Conservation (phyloP, 2,797 vertebrate genomes). For the Podarcis lilfordi region DNA sequence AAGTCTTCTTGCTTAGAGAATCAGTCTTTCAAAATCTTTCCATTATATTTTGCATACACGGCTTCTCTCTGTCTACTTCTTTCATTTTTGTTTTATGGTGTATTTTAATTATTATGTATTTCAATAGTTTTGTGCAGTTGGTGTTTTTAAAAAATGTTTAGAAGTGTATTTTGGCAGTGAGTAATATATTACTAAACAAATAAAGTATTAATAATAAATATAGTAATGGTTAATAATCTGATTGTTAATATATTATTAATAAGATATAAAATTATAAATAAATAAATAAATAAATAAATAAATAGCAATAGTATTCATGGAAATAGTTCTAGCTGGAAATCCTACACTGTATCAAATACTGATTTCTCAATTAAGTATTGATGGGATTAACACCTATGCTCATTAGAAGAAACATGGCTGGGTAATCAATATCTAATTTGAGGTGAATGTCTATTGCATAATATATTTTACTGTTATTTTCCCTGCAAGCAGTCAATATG, state of each 20-base stretch:
- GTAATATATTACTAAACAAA: too few relatives aligned
- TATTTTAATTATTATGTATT: too few relatives aligned
- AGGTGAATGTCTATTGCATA: not conserved
- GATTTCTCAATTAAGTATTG: conserved; percentile 7
- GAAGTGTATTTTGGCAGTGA: too few relatives aligned
- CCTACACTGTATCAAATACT: not conserved
- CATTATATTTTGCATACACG: not conserved
- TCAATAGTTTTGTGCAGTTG: too few relatives aligned
- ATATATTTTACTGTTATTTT: conserved; percentile 65
- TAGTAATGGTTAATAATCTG: too few relatives aligned
- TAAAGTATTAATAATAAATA: too few relatives aligned
- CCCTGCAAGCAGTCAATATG: not conserved
- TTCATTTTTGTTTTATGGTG: not conserved
- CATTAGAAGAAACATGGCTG: not conserved
- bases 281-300: too few relatives aligned
- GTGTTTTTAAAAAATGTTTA: too few relatives aligned
- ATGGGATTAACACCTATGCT: not conserved
- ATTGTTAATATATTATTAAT: too few relatives aligned
- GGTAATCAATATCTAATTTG: not conserved
- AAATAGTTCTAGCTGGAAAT: not conserved
- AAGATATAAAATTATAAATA: too few relatives aligned
- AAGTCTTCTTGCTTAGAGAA: not conserved
- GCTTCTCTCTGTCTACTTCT: not conserved
- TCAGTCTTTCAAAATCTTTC: not conserved
- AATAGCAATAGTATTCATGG: not conserved